Base-by-base conservation (phyloP, 1,140 invertebrate genomes). In the Papilio polyxenes region DNA sequence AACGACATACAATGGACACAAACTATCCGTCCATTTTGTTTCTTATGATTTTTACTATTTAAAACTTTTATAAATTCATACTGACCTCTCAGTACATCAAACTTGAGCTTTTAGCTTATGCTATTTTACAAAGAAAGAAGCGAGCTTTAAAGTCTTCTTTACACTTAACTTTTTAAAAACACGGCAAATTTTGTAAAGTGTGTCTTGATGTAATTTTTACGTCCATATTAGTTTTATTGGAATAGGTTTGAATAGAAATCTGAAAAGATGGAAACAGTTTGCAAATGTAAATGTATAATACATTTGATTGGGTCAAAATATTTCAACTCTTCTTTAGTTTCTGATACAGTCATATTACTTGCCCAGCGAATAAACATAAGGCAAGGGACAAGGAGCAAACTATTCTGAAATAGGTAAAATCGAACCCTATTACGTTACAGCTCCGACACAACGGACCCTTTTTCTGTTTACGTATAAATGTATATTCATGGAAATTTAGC, bases 341-440 rank as follows among this genome's bases (percentile, higher is more conserved):
- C 56, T 59, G 56, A 59, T 20, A 20, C n/a, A 7, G 17, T 59
- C 56, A n/a, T 59, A 9, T 59, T 17, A 53, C 17, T 31, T 2
- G 51, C 6, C 56, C n/a, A 17, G n/a, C 56, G n/a, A 20, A 59
- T 59, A 59, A 59, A 59, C 56, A 59, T 59, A 59, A 15, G 51
- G 3, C 7, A 20, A 59, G 56, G 56, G 56, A 59, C 56, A 59
- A 72, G 4, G 65, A 72, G 65, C 20, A 40, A 40, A 37, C 65
- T 31, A 72, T 72, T 31, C 31, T 72, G 65, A 72, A 72, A 72
- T 72, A 72, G 23, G 65, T 37, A 72, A 31, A 72, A 72, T 72
- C 23, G 65, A 72, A 72, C 65, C 65, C 65, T 72, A 72, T 72
- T 72, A 72, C 23, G 65, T 37, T 72, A 72, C 65, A 31, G 31